Conservation (phyloP, 2,888 invertebrate species). For the Ellobium chinense region DNA sequence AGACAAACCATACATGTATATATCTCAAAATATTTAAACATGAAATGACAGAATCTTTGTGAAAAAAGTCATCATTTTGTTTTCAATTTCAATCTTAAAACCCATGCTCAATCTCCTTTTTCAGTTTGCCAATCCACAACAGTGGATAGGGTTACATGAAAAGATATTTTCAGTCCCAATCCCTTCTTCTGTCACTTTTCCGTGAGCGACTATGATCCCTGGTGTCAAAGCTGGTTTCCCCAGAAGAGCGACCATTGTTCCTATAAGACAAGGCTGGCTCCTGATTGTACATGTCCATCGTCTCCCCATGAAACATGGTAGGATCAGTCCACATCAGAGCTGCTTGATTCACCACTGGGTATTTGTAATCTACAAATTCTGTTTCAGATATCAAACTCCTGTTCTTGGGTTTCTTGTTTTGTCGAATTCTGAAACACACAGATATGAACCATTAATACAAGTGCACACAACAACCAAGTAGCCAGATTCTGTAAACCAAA, state of each 20-base stretch:
- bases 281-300: slow-evolving; percentile 7
- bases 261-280: background rate
- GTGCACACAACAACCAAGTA: background rate
- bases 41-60: too few species aligned
- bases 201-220: background rate
- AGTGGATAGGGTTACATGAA: too few species aligned
- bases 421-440: background rate
- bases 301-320: slow-evolving; percentile 24
- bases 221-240: background rate
- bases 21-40: too few species aligned
- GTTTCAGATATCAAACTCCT: background rate
- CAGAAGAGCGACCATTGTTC: background rate
- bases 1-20: too few species aligned
- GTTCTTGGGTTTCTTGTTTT: background rate
- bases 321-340: slow-evolving; percentile 8
- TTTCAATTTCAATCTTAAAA: too few species aligned
- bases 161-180: background rate
- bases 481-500: background rate
- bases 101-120: too few species aligned
- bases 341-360: slow-evolving; percentile 2
- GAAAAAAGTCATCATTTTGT: too few species aligned
- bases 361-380: slow-evolving; percentile 1
- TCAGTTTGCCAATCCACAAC: too few species aligned
- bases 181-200: background rate
- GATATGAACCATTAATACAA: background rate